Evolutionary conservation across 2,113 vertebrate species (phyloP), one percentile per base, ranked within the genome.

Genomic region (Hippolais icterina): DNA sequence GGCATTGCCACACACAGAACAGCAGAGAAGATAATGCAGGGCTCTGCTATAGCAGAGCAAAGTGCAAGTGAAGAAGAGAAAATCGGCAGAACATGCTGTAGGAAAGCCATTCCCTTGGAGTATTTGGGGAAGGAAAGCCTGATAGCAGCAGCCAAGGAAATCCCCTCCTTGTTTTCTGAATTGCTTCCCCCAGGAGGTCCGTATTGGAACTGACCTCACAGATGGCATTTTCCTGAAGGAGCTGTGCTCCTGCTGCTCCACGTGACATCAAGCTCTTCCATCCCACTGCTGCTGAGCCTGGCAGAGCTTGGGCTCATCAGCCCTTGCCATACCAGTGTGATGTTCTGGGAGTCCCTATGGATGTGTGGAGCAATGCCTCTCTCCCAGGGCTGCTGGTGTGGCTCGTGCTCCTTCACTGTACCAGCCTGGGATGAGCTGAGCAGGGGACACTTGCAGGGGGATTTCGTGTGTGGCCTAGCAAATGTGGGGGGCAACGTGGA

Each of bases 11-110:
- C 1, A 3, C 33, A 16, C 44, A 4, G 44, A 89, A 24, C 57
- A 74, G 93, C 92, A 88, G 75, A 80, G 49, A 53, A 64, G 65
- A 53, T 29, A 77, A 86, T 41, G 82, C 63, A 59, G 66, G 83
- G 33, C 69, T 91, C 68, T 88, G 88, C 79, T 94, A 44, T 70
- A 63, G 90, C n/a, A n/a, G n/a, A n/a, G 82, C 68, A 86, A 83
- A 72, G 71, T n/a, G n/a, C 71, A 71, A 81, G 25, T 20, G 85
- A 84, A 61, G 83, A 87, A 54, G 7, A 85, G 87, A 13, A 82
- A 80, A 90, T 59, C 37, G 82, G 50, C 66, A 86, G 68, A 87
- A 60, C 5, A 7, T 0, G 1, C 65, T 78, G 80, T 63, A 91
- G 56, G 68, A 84, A 89, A 46, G 21, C 35, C 63, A 19, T 88